Conservation (phyloP, 2,113 vertebrate genomes). For the Rissa tridactyla region DNA sequence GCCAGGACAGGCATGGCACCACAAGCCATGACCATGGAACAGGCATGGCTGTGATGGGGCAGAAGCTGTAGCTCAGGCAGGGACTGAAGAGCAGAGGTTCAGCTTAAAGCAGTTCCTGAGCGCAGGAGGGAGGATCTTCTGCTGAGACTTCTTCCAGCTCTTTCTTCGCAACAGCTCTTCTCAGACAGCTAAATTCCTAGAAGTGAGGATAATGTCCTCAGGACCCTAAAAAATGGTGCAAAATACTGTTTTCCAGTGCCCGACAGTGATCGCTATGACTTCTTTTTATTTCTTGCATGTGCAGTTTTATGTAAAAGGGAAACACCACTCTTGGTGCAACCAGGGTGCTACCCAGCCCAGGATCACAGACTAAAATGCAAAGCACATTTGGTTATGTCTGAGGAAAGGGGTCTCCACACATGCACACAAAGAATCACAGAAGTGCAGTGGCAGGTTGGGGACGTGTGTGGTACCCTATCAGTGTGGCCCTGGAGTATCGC, state of each 20-base stretch:
- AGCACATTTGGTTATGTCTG: background rate
- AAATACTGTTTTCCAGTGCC: background rate
- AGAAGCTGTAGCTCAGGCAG: background rate
- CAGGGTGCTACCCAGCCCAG: background rate
- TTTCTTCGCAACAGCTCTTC: background rate
- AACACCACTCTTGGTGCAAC: background rate
- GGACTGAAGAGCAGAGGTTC: background rate
- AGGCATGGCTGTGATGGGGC: background rate
- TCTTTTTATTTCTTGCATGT: background rate
- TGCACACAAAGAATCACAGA: background rate
- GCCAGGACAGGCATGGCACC: background rate
- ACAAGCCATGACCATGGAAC: background rate
- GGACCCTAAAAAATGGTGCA: background rate
- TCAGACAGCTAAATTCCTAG: background rate
- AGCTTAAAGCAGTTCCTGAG: background rate
- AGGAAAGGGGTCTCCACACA: background rate
- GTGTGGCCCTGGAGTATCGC: no score
- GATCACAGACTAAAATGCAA: background rate
- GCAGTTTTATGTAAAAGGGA: background rate
- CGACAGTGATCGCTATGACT: accelerated
- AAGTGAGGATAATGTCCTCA: background rate
- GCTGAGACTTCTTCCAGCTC: background rate
- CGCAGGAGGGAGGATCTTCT: background rate
- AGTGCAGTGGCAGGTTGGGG: background rate
- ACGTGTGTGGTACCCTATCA: background rate